Evolutionary conservation across 2,113 vertebrate genomes (phyloP).

Genomic region (Felis chaus): DNA sequence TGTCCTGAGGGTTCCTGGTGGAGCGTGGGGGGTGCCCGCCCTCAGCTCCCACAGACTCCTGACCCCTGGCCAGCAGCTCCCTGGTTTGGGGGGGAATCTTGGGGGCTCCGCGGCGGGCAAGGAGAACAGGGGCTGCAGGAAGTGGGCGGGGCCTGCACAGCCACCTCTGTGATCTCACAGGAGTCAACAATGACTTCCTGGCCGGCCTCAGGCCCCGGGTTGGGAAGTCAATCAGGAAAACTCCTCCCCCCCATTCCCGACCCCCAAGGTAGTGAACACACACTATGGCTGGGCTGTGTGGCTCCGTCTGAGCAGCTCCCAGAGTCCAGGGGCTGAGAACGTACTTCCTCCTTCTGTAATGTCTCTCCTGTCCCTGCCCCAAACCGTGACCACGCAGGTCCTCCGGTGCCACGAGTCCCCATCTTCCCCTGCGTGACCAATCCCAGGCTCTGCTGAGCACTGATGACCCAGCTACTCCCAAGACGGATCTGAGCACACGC

Average conservation of each 20-base stretch:
- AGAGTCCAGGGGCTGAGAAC: neutral
- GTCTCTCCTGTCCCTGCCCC: neutral
- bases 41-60: conserved; percentile 21
- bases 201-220: neutral
- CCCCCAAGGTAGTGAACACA: neutral
- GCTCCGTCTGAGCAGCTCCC: neutral
- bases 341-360: neutral
- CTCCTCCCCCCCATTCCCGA: neutral
- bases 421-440: neutral
- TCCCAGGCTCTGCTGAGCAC: neutral
- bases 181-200: conserved; percentile 49
- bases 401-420: neutral
- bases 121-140: neutral
- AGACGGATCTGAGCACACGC: neutral
- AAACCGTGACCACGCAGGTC: neutral
- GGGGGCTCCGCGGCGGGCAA: neutral
- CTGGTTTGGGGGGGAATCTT: neutral
- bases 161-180: conserved; percentile 72
- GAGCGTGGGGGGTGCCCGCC: neutral
- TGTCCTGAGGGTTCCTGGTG: conserved; percentile 43
- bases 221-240: neutral
- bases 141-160: conserved; percentile 51
- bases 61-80: neutral
- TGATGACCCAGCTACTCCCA: neutral
- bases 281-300: neutral